Conservation (phyloP, 2,113 vertebrate genomes). For the Hippocampus abdominalis region DNA sequence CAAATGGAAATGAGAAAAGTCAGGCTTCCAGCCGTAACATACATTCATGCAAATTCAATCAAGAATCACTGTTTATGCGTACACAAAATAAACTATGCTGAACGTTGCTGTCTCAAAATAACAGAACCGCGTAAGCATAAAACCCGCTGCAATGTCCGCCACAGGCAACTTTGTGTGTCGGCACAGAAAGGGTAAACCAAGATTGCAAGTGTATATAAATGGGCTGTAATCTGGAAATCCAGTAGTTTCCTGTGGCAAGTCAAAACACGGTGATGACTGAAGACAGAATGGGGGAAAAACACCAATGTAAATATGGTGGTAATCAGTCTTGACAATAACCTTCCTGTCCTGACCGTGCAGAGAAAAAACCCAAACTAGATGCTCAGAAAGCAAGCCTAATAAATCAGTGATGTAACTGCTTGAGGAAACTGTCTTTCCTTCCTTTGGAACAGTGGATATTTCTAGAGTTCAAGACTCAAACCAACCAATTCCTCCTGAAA, state of each 20-base stretch:
- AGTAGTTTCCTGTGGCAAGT: conserved; percentile 74
- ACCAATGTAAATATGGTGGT: conserved; percentile 60
- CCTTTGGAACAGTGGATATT: conserved; percentile 46
- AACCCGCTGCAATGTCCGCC: conserved; percentile 3
- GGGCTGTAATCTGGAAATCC: conserved; percentile 63
- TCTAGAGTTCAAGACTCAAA: conserved; percentile 39
- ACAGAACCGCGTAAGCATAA: background rate
- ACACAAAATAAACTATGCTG: no score
- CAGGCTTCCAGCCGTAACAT: conserved; percentile 19
- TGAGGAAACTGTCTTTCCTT: conserved; percentile 46
- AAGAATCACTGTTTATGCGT: no score
- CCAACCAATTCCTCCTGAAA: background rate
- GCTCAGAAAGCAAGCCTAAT: conserved; percentile 32
- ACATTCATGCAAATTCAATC: background rate
- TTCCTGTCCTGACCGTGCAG: conserved; percentile 62
- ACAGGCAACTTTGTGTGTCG: conserved; percentile 24
- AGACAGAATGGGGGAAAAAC: conserved; percentile 60
- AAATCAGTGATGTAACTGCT: conserved; percentile 59
- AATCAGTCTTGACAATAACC: conserved; percentile 74
- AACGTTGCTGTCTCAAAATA: background rate
- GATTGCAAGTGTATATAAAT: conserved; percentile 40
- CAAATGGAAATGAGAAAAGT: conserved; percentile 28
- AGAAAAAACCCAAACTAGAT: conserved; percentile 59
- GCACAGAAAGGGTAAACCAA: conserved; percentile 43
- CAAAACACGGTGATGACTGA: conserved; percentile 66